Conservation (phyloP, 2,888 invertebrate genomes). For the Choristoneura rosaceana region DNA sequence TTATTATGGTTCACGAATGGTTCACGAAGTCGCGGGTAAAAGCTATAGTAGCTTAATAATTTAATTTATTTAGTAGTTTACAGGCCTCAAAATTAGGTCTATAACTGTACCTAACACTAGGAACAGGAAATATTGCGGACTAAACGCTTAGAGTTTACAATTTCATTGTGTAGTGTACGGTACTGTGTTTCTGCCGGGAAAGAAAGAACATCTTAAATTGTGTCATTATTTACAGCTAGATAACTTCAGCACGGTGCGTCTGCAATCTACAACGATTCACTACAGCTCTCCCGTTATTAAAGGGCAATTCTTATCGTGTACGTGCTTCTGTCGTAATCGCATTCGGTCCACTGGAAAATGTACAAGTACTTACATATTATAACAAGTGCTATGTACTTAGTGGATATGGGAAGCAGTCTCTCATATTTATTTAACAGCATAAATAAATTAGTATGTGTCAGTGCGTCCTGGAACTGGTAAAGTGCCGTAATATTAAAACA, state of each 20-base stretch:
- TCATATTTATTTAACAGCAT: slow-evolving; percentile 35
- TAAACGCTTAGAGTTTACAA: slow-evolving; percentile 28
- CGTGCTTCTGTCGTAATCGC: slow-evolving; percentile 76
- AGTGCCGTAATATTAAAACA: slow-evolving; percentile 52
- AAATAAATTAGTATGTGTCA: slow-evolving; percentile 27
- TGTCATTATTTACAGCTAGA: slow-evolving; percentile 82
- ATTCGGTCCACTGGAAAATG: slow-evolving; percentile 51
- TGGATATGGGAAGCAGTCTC: slow-evolving; percentile 57
- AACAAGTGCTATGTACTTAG: slow-evolving; percentile 49
- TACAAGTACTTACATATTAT: slow-evolving; percentile 54
- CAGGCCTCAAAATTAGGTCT: background rate
- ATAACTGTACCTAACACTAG: slow-evolving; percentile 11
- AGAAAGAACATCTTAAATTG: slow-evolving; percentile 69
- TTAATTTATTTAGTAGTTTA: background rate
- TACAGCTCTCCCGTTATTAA: slow-evolving; percentile 78
- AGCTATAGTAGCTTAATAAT: too few relatives aligned
- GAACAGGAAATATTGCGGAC: slow-evolving; percentile 17
- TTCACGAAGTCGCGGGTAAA: too few relatives aligned
- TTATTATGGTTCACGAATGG: too few relatives aligned
- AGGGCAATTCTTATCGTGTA: slow-evolving; percentile 77
- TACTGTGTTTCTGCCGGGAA: slow-evolving; percentile 57
- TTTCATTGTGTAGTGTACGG: slow-evolving; percentile 43
- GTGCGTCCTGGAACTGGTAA: slow-evolving; percentile 47
- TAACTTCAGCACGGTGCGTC: slow-evolving; percentile 71
- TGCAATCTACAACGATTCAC: slow-evolving; percentile 79